phyloP scores from a whole-genome alignment of 2,797 vertebrate species.

The Phylloscopus collybita region DNA sequence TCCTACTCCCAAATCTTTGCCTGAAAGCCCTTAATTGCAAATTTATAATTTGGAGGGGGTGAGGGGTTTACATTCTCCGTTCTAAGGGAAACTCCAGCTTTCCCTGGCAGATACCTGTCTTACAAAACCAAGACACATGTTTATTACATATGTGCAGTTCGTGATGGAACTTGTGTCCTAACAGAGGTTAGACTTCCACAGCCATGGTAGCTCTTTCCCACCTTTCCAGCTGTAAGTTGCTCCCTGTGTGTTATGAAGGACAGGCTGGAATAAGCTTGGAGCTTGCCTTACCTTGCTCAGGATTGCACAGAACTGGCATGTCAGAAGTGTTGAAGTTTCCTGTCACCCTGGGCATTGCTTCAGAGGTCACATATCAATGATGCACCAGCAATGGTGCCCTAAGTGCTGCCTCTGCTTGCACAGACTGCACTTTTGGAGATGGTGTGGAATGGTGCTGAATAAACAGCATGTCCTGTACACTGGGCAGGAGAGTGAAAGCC shows the following conservation, averaged over 20 bases:
- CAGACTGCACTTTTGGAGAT: not conserved
- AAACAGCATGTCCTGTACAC: accelerated
- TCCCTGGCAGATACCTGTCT: no score
- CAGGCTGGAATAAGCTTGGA: not conserved
- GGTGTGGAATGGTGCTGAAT: not conserved
- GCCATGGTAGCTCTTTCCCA: not conserved
- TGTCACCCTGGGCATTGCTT: not conserved
- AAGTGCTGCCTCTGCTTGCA: not conserved
- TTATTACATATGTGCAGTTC: not conserved
- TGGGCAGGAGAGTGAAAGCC: not conserved
- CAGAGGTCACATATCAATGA: not conserved
- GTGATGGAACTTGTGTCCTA: not conserved
- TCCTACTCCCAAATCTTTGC: no score
- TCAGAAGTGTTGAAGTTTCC: not conserved
- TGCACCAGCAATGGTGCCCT: not conserved
- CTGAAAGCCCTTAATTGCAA: no score
- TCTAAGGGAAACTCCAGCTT: no score
- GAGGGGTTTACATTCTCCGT: no score
- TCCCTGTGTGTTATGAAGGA: not conserved
- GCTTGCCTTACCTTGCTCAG: not conserved
- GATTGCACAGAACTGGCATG: not conserved
- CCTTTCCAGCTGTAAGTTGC: not conserved
- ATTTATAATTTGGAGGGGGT: no score
- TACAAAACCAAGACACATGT: no score
- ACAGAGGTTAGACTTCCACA: not conserved